These are phyloP conservation scores for Eufriesea mexicana DNA, from an alignment of 1,140 invertebrate species.

Conservation along the genomic window DNA sequence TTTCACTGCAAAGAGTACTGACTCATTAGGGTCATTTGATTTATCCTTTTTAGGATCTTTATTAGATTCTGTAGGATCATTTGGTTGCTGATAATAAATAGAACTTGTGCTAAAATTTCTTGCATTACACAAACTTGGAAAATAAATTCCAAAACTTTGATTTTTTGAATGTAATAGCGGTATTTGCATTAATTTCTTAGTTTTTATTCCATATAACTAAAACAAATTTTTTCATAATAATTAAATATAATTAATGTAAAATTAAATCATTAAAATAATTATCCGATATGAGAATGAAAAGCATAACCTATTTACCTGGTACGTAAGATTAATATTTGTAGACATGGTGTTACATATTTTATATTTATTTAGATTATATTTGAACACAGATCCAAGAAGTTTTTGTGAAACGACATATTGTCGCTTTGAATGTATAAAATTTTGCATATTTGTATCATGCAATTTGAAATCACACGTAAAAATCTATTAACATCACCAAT, in stretches of 20 bases:
- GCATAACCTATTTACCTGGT: conserved; percentile 43
- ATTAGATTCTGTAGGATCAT: conserved; percentile 25
- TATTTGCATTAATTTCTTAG: conserved; percentile 81
- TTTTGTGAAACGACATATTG: conserved; percentile 23
- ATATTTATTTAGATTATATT: conserved; percentile 10
- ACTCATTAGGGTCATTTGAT: conserved; percentile 28
- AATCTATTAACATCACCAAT: not conserved
- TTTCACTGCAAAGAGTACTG: no score
- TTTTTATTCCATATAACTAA: conserved; percentile 73
- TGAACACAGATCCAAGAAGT: conserved; percentile 19
- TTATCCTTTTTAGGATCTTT: conserved; percentile 51
- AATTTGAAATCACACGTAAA: not conserved
- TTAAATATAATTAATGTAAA: not conserved
- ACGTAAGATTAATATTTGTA: conserved; percentile 22
- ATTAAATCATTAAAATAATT: conserved; percentile 17
- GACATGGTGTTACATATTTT: not conserved
- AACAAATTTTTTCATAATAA: not conserved
- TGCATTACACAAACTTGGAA: conserved; percentile 5
- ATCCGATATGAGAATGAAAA: conserved; percentile 55
- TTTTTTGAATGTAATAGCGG: conserved; percentile 65
- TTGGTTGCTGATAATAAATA: conserved; percentile 33
- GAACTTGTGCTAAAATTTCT: conserved; percentile 58
- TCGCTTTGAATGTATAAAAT: conserved; percentile 58
- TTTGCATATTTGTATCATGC: conserved; percentile 70
- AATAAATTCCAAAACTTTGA: not conserved